A percentile compares a stretch with the other conserved stretches of the same genome.
phyloP scores from a whole-genome alignment of 2,797 vertebrate species.

The Premnoplex brunnescens region DNA sequence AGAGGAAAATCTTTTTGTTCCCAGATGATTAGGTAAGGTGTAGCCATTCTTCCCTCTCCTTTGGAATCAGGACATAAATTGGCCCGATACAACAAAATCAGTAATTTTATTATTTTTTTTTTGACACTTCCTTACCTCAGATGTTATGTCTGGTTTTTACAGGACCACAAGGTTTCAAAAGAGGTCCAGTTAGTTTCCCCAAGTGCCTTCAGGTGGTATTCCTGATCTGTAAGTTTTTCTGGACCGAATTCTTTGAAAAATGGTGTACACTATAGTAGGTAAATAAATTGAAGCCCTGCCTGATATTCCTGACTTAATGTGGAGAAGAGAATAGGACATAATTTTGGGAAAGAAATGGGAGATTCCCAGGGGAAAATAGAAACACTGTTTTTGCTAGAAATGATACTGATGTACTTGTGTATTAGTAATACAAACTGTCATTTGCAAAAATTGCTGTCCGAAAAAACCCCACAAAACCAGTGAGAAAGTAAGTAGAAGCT shows the following conservation, averaged over 20 bases:
- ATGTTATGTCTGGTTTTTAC: not conserved
- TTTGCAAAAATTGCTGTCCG: not conserved
- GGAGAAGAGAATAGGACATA: not conserved
- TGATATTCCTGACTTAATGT: not conserved
- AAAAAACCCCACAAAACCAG: not conserved
- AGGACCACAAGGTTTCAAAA: not conserved
- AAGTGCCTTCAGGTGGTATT: not conserved
- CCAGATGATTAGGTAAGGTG: not conserved
- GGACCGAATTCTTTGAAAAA: not conserved
- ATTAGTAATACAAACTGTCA: not conserved
- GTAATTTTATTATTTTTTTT: not conserved
- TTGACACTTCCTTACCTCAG: not conserved
- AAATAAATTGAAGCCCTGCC: not conserved
- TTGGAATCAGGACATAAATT: not conserved
- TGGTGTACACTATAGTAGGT: not conserved
- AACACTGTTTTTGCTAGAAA: not conserved
- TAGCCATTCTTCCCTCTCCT: not conserved
- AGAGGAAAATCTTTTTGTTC: conserved; percentile 25
- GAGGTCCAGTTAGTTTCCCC: not conserved
- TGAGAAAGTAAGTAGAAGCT: not conserved
- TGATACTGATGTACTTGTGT: not conserved
- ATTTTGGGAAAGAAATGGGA: not conserved
- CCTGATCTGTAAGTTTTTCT: not conserved
- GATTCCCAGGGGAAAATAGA: not conserved
- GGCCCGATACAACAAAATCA: not conserved